phyloP scores from a whole-genome alignment of 2,888 invertebrate species.

The Drosophila mimetica region DNA sequence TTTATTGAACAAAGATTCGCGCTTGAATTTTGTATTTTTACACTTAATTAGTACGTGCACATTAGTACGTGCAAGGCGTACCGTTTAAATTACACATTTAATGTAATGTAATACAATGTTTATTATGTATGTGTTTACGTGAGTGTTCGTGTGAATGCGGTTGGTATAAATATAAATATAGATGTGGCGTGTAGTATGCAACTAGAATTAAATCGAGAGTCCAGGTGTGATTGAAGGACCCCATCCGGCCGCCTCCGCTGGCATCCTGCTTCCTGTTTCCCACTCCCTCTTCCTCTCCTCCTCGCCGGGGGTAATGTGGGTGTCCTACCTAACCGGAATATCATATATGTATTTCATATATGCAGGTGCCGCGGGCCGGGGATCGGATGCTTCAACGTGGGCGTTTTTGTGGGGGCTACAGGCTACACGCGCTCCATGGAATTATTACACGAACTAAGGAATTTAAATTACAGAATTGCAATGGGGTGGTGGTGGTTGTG shows the following conservation, averaged over 20 bases:
- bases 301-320: neutral
- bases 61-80: slow-evolving; percentile 52
- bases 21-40: slow-evolving; percentile 60
- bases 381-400: slow-evolving; percentile 13
- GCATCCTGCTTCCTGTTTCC: neutral
- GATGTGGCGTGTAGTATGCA: slow-evolving; percentile 45
- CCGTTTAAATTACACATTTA: slow-evolving; percentile 57
- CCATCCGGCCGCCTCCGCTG: slow-evolving; percentile 1
- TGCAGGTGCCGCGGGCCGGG: neutral
- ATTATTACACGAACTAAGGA: slow-evolving; percentile 19
- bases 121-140: slow-evolving; percentile 45
- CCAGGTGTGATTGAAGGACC: slow-evolving; percentile 7
- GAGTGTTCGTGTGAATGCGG: slow-evolving; percentile 45
- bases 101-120: slow-evolving; percentile 53
- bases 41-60: slow-evolving; percentile 68
- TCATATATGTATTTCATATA: slow-evolving; percentile 1
- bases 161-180: slow-evolving; percentile 49
- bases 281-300: neutral
- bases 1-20: slow-evolving; percentile 52
- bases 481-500: slow-evolving; percentile 10
- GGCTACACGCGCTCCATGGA: slow-evolving; percentile 2
- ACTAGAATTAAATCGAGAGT: slow-evolving; percentile 34
- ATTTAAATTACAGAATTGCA: slow-evolving; percentile 29
- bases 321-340: slow-evolving; percentile 1
- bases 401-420: slow-evolving; percentile 2